These are phyloP conservation scores for Darevskia mixta DNA, from an alignment of 2,797 vertebrate species.

Conservation along the genomic window DNA sequence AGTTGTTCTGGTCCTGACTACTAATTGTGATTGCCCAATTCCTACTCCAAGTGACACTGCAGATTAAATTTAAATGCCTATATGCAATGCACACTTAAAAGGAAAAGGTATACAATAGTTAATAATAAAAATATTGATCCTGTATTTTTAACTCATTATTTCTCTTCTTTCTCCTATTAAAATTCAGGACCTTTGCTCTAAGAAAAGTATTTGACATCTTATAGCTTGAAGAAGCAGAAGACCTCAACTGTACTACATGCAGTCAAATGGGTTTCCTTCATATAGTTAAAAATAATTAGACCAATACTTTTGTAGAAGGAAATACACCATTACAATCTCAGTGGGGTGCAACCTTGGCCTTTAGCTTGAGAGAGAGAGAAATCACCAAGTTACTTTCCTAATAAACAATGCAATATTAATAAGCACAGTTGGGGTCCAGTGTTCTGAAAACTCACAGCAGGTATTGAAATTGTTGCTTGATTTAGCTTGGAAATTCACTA, in stretches of 20 bases:
- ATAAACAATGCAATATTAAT: conserved; percentile 82
- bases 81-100: neutral
- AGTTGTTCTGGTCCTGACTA: neutral
- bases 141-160: neutral
- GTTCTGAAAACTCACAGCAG: conserved; percentile 74
- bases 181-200: conserved; percentile 19
- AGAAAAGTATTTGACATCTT: neutral
- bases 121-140: neutral
- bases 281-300: conserved; percentile 71
- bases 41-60: neutral
- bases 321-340: conserved; percentile 64
- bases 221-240: conserved; percentile 18
- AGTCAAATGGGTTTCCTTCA: conserved; percentile 4
- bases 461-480: conserved; percentile 67
- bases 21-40: neutral
- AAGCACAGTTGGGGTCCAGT: conserved; percentile 69
- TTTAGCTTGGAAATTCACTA: conserved; percentile 67
- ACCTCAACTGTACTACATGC: conserved; percentile 36
- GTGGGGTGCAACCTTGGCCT: conserved; percentile 70
- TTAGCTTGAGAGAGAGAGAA: conserved; percentile 76
- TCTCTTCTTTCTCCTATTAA: conserved; percentile 10
- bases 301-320: conserved; percentile 58
- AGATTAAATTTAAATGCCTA: neutral
- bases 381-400: conserved; percentile 72
- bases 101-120: neutral